These are phyloP conservation scores for Hapalemur alaotrensis DNA, from an alignment of 2,797 vertebrate genomes.

Conservation along the genomic window DNA sequence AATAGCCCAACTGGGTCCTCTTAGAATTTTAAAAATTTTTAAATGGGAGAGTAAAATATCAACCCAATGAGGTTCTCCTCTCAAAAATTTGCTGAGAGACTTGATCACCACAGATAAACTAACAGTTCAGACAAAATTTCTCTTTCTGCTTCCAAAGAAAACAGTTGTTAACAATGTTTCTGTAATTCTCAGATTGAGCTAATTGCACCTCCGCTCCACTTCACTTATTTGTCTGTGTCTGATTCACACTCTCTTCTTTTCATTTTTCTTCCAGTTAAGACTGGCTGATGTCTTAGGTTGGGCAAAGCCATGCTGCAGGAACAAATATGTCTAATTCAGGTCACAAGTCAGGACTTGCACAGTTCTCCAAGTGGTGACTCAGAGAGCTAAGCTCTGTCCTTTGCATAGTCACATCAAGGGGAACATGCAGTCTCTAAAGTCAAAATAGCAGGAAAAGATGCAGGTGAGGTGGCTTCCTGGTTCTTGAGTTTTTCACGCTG, in stretches of 20 bases:
- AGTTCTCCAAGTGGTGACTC: neutral
- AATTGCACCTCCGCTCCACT: neutral
- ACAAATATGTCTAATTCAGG: neutral
- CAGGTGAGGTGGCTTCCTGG: neutral
- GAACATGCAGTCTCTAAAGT: neutral
- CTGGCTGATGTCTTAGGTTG: neutral
- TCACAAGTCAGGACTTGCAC: neutral
- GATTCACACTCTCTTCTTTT: neutral
- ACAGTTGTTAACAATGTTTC: neutral
- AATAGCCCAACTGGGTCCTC: neutral
- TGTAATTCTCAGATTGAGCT: neutral
- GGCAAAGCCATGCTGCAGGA: neutral
- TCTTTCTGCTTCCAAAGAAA: neutral
- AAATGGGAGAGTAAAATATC: conserved; percentile 12
- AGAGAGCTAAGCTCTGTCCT: neutral
- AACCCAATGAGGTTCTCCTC: neutral
- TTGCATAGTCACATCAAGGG: neutral
- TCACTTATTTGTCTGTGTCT: neutral
- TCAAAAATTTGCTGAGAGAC: neutral
- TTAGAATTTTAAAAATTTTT: neutral
- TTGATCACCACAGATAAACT: neutral
- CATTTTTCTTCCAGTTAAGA: neutral
- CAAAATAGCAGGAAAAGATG: neutral
- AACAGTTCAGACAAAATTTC: neutral
- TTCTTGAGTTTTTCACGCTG: neutral